These are phyloP conservation scores for Eulithis prunata DNA, from an alignment of 2,888 invertebrate genomes.

Conservation along the genomic window DNA sequence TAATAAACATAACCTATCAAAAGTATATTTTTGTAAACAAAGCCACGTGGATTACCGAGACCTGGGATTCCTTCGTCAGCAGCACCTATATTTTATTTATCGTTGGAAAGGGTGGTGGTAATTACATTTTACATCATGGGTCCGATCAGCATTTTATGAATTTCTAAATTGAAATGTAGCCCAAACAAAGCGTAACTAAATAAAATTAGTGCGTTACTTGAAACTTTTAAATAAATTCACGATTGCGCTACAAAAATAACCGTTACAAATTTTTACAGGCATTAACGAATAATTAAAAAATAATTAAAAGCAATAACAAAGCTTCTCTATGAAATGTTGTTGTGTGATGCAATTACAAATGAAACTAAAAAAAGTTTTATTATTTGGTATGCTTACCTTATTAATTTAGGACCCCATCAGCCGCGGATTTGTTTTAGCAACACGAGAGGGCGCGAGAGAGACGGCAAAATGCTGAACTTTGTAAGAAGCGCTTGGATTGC, in stretches of 20 bases:
- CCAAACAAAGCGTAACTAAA: background rate
- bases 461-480: constrained; percentile 72
- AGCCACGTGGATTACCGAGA: constrained; percentile 21
- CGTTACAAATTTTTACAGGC: background rate
- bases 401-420: constrained; percentile 55
- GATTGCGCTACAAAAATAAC: too few species aligned
- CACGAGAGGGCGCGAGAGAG: constrained; percentile 74
- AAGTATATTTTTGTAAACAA: constrained; percentile 22
- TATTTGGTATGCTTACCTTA: constrained; percentile 55
- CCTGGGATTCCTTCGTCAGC: background rate
- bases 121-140: background rate
- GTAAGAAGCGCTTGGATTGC: constrained; percentile 67
- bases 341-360: constrained; percentile 13
- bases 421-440: constrained; percentile 64
- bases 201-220: background rate
- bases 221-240: background rate
- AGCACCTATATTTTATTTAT: background rate
- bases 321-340: background rate
- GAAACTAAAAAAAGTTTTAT: constrained; percentile 28
- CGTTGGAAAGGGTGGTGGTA: background rate
- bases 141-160: background rate
- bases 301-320: constrained; percentile 1
- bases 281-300: background rate
- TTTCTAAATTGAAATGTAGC: background rate
- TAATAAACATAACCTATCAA: constrained; percentile 13